A percentile compares a stretch with the other conserved stretches of the same genome.
Evolutionary conservation across 2,113 vertebrate species (phyloP).

Genomic region (Columba janthina): DNA sequence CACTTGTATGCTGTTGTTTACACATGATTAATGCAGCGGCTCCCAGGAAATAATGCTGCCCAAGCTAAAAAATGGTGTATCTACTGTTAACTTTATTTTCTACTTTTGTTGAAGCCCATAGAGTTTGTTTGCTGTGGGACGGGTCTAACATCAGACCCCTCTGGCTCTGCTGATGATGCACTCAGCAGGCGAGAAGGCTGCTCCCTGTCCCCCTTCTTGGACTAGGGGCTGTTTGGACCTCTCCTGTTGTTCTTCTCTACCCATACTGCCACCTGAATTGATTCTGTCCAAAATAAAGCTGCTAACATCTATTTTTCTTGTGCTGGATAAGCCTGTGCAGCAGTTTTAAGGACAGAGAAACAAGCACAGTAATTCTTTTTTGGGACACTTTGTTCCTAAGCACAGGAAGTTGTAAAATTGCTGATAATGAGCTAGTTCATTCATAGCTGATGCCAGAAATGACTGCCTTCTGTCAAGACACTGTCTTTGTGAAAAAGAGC

Average conservation of each 20-base stretch:
- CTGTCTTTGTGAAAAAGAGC: conserved; percentile 9
- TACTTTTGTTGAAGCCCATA: neutral
- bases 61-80: neutral
- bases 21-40: rapidly evolving
- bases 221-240: neutral
- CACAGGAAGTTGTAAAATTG: conserved; percentile 64
- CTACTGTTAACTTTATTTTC: neutral
- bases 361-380: conserved; percentile 26
- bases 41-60: neutral
- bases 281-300: conserved; percentile 16
- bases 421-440: conserved; percentile 55
- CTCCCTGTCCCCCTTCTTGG: rapidly evolving
- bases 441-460: conserved; percentile 55
- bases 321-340: neutral
- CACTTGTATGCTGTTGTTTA: neutral
- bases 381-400: conserved; percentile 52
- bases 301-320: neutral
- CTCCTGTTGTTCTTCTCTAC: neutral
- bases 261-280: neutral
- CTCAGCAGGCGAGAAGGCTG: neutral
- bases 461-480: conserved; percentile 14
- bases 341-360: neutral
- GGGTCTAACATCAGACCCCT: neutral
- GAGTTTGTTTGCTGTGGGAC: neutral
- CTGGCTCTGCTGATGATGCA: rapidly evolving